A percentile compares a stretch with the other conserved stretches of the same genome.
phyloP scores from a whole-genome alignment of 1,140 invertebrate species.

The Brachionus plicatilis region DNA sequence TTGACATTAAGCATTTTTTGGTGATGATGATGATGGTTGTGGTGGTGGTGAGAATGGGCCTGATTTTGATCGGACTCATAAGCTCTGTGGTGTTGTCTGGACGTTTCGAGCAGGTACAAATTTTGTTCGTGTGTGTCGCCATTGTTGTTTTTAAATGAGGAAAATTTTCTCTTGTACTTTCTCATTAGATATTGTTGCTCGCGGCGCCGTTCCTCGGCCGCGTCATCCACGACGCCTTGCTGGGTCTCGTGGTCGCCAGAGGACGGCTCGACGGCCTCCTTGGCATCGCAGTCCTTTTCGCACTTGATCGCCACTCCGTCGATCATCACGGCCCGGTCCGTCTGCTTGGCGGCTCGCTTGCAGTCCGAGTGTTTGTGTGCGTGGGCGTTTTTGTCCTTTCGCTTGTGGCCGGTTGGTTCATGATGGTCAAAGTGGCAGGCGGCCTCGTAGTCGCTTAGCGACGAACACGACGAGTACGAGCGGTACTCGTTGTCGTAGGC shows the following conservation, averaged over 20 bases:
- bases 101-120: slow-evolving; percentile 7
- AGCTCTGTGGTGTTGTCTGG: slow-evolving; percentile 20
- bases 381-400: neutral
- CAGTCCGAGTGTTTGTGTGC: neutral
- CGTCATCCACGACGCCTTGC: no score
- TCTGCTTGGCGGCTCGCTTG: neutral
- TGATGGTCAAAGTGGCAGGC: neutral
- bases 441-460: neutral
- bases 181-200: slow-evolving; percentile 32
- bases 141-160: neutral
- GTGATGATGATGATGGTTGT: neutral
- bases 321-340: neutral
- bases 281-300: neutral
- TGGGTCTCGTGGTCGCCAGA: no score
- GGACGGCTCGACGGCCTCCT: neutral
- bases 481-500: neutral
- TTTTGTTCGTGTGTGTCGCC: slow-evolving; percentile 6
- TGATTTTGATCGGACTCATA: neutral
- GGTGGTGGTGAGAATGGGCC: neutral
- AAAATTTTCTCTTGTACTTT: slow-evolving; percentile 26
- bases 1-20: slow-evolving; percentile 35
- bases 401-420: neutral
- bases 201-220: neutral
- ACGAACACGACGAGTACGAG: slow-evolving; percentile 1
- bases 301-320: neutral